Base-by-base conservation (phyloP, 2,888 invertebrate genomes). In the Lepidochitona cinerea region DNA sequence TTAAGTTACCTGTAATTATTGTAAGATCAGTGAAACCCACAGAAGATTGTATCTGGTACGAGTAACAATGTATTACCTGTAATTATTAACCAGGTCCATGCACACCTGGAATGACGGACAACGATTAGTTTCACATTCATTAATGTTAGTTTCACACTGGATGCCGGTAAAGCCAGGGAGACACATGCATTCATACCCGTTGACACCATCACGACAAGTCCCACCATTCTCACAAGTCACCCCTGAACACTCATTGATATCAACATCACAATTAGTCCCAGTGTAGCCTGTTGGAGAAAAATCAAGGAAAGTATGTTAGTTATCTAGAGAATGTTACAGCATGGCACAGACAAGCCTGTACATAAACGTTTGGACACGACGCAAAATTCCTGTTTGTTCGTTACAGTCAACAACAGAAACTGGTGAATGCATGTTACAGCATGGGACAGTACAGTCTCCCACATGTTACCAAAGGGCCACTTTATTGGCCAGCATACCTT, bases 181-280 rank as follows among this genome's bases (percentile, higher is more conserved):
- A 76, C 83, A 82, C 7, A 67, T 64, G 88, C 98, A 98, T 87
- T 96, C 93, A 66, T 78, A 83, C 14, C 65, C 75, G 41, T 71
- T 73, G 29, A 89, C 81, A 75, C 86, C 84, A 70, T 84, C 79
- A 32, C 53, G 66, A 91, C 97, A 97, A 74, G 94, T 93, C 81
- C 96, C 97, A 49, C 95, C 95, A 91, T 96, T 97, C 83, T 96
- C 96, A 88, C 97, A 97, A 0, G 97, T 97, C 90, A 97, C 96
- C 0, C 96, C 96, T 70, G 95, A 94, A 89, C 97, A 97, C 89
- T 97, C 97, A 89, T 97, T 96, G 68, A 97, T 95, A 85, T 97
- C 95, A 1, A 93, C 92, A 86, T 97, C 96, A 89, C 97, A 97
- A 9, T 78, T 72, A 67, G 75, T 73, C 7, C 86, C 86, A 77